Percentiles rank a stretch among this genome's conserved stretches.
Conservation (phyloP, 2,888 invertebrate species). For the Drosophila longiperda region DNA sequence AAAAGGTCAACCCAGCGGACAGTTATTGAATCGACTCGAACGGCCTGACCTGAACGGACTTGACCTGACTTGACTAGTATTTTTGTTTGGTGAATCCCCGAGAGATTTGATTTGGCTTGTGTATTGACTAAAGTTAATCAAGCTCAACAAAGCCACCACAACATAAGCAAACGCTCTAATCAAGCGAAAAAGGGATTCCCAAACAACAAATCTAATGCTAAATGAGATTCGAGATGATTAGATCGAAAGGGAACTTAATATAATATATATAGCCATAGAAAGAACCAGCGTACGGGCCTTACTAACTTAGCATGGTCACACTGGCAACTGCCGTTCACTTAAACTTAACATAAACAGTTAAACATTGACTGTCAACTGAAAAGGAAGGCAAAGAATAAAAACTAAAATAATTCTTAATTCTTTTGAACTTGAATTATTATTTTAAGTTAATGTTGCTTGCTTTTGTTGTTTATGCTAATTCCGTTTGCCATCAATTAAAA, state of each 20-base stretch:
- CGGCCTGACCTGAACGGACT: not conserved
- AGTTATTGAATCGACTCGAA: conserved; percentile 14
- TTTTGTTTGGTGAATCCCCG: conserved; percentile 1
- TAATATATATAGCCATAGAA: not conserved
- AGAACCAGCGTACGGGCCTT: not conserved
- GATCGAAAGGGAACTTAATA: not conserved
- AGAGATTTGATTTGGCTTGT: conserved; percentile 21
- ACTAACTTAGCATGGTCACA: not conserved
- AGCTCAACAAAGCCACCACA: conserved; percentile 35
- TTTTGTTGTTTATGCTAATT: not conserved
- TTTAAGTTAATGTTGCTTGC: not conserved
- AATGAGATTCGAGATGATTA: conserved; percentile 31
- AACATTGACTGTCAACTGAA: not conserved
- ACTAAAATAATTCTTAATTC: not conserved
- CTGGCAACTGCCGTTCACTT: not conserved
- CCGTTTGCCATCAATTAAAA: conserved; percentile 15
- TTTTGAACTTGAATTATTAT: not conserved
- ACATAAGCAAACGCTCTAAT: conserved; percentile 47
- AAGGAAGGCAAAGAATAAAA: not conserved
- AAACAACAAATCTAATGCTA: conserved; percentile 24
- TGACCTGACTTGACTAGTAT: conserved; percentile 19
- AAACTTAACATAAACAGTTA: not conserved
- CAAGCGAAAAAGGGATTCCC: conserved; percentile 26
- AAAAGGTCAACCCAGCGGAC: conserved; percentile 47
- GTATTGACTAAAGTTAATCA: conserved; percentile 55